Percentiles rank a stretch among this genome's conserved stretches.
phyloP scores from a whole-genome alignment of 2,113 vertebrate genomes.

The Empidonax traillii region DNA sequence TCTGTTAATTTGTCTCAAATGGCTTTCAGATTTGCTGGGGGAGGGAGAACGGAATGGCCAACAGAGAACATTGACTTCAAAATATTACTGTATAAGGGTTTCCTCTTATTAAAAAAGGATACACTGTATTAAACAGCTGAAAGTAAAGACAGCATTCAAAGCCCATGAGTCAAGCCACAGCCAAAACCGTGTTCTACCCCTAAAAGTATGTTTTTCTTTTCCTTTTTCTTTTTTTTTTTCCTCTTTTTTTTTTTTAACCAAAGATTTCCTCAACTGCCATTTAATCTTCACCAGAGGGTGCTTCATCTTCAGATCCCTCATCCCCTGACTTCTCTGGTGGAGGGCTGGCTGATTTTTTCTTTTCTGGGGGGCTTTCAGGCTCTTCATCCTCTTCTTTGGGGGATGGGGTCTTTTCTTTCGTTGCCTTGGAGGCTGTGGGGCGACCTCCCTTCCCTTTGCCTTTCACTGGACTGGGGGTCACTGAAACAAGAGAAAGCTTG shows the following conservation, averaged over 20 bases:
- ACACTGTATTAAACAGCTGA: constrained; percentile 72
- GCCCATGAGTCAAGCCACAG: constrained; percentile 83
- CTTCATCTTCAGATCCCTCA: constrained; percentile 96
- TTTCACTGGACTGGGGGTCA: constrained; percentile 97
- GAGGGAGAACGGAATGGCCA: constrained; percentile 63
- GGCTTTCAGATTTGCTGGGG: constrained; percentile 72
- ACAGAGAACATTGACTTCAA: constrained; percentile 72
- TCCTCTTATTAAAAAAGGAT: constrained; percentile 67
- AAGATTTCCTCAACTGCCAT: constrained; percentile 74
- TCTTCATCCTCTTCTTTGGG: constrained; percentile 93
- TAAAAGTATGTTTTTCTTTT: constrained; percentile 73
- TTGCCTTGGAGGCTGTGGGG: constrained; percentile 87
- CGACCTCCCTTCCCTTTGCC: constrained; percentile 96
- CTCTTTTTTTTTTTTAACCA: constrained; percentile 63
- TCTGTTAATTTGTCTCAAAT: constrained; percentile 70
- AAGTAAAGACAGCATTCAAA: constrained; percentile 80
- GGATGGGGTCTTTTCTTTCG: constrained; percentile 95
- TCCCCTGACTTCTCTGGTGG: constrained; percentile 90
- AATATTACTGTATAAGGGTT: constrained; percentile 65
- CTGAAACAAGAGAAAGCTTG: constrained; percentile 68
- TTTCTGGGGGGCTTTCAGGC: constrained; percentile 82
- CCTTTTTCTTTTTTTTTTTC: not conserved
- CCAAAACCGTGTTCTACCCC: constrained; percentile 81
- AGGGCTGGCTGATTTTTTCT: constrained; percentile 86
- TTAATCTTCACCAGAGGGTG: constrained; percentile 96